A percentile compares a stretch with the other conserved stretches of the same genome.
phyloP scores from a whole-genome alignment of 2,888 invertebrate genomes.

The Nycteola revayana region DNA sequence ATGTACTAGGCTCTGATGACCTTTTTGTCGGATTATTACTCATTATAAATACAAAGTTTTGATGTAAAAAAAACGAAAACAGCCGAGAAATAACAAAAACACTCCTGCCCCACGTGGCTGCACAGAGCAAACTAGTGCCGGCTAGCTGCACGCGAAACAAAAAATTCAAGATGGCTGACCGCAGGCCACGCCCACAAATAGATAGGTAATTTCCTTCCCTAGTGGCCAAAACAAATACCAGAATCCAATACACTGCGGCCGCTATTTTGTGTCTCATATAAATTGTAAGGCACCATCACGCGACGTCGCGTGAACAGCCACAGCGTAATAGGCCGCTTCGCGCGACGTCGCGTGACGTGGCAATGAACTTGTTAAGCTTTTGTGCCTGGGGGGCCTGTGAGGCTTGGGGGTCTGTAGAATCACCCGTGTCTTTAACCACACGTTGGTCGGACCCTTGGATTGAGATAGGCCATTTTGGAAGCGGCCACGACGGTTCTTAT shows the following conservation, averaged over 20 bases:
- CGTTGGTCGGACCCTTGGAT: no score
- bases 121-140: no score
- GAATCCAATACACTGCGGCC: neutral
- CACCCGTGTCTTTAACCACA: no score
- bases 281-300: neutral
- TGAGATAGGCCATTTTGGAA: no score
- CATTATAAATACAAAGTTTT: neutral
- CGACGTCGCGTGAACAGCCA: neutral
- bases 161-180: no score
- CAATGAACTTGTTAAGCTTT: no score
- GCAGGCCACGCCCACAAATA: neutral
- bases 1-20: neutral
- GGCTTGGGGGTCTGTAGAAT: no score
- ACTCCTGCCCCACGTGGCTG: neutral
- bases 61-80: neutral
- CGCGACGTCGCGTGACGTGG: neutral
- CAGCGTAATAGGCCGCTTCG: neutral
- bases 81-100: neutral
- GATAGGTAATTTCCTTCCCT: neutral
- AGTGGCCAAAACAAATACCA: constrained; percentile 1
- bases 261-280: neutral
- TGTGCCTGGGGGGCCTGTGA: no score
- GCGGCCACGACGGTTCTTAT: no score
- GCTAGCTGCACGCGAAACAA: no score
- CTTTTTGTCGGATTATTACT: constrained; percentile 1